Evolutionary conservation across 2,797 vertebrate genomes (phyloP).

Genomic region (Sebastolobus altivelis): DNA sequence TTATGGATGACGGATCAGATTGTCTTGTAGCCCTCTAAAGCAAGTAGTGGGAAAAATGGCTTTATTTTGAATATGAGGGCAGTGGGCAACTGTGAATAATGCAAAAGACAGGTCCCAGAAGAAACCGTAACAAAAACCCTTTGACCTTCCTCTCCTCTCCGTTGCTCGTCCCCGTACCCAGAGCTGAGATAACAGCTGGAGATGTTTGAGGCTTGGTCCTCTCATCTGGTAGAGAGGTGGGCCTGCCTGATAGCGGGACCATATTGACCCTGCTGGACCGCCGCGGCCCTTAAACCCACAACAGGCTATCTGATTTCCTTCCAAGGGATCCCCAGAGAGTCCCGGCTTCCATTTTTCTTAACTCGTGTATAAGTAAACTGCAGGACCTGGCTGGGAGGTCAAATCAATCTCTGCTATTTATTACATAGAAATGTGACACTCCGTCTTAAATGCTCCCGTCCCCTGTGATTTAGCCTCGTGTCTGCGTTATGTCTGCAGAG

Average conservation of each 20-base stretch:
- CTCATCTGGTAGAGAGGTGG: conserved; percentile 58
- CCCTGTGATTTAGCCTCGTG: conserved; percentile 90
- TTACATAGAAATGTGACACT: conserved; percentile 98
- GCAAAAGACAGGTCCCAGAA: conserved; percentile 69
- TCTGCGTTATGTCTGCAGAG: conserved; percentile 84
- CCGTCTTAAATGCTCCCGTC: conserved; percentile 94
- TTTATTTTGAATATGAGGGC: conserved; percentile 49
- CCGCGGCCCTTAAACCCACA: conserved; percentile 89
- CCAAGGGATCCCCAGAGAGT: conserved; percentile 90
- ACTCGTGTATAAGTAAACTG: conserved; percentile 92
- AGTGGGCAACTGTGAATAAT: conserved; percentile 72
- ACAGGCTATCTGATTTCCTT: conserved; percentile 90
- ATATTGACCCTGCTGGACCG: conserved; percentile 88
- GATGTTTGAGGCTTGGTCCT: conserved; percentile 68
- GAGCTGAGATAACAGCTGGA: conserved; percentile 78
- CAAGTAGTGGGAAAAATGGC: conserved; percentile 7
- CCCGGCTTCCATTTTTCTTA: conserved; percentile 91
- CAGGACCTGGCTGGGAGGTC: conserved; percentile 91
- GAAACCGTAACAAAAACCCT: conserved; percentile 81
- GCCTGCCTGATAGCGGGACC: conserved; percentile 75
- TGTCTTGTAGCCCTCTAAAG: conserved; percentile 16
- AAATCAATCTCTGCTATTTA: conserved; percentile 99
- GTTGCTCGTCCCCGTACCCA: conserved; percentile 32
- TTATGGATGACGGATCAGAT: neutral
- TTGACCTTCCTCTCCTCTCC: conserved; percentile 77